Evolutionary conservation across 1,140 invertebrate genomes (phyloP).

Genomic region (Sycobia sp.): DNA sequence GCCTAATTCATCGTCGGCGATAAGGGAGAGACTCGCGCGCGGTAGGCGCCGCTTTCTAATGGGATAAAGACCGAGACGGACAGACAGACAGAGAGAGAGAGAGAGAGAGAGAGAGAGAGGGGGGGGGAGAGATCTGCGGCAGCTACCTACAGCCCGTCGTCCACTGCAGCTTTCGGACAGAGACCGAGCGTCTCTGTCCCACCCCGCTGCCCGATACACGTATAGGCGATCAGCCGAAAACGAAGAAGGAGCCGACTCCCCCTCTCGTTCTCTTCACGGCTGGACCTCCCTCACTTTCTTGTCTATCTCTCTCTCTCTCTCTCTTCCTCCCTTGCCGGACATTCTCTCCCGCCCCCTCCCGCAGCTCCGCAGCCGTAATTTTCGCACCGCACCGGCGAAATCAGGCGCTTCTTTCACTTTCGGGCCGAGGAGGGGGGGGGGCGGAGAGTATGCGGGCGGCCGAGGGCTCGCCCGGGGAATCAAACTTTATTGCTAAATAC

Average conservation of each 20-base stretch:
- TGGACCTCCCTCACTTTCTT: conserved; percentile 16
- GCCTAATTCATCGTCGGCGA: no score
- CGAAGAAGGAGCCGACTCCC: no score
- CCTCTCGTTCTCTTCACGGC: no score
- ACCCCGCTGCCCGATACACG: no score
- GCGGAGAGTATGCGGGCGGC: no score
- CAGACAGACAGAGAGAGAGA: neutral
- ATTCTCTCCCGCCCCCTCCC: conserved; percentile 47
- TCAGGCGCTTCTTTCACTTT: conserved; percentile 58
- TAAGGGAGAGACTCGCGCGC: no score
- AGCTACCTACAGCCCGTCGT: neutral
- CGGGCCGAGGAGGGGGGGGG: conserved; percentile 27
- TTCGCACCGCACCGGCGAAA: conserved; percentile 58
- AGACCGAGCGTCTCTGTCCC: no score
- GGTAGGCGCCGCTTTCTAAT: no score
- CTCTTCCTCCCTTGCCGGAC: conserved; percentile 38
- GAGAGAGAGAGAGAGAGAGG: conserved; percentile 11
- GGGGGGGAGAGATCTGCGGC: no score
- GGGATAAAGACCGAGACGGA: neutral
- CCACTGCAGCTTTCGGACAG: conserved; percentile 33
- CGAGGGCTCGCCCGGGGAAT: no score
- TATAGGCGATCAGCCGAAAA: no score
- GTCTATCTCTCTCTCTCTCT: no score
- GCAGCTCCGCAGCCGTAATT: conserved; percentile 54
- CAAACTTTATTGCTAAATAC: conserved; percentile 63